Conservation (phyloP, 2,888 invertebrate species). For the Synergus laeviventris region DNA sequence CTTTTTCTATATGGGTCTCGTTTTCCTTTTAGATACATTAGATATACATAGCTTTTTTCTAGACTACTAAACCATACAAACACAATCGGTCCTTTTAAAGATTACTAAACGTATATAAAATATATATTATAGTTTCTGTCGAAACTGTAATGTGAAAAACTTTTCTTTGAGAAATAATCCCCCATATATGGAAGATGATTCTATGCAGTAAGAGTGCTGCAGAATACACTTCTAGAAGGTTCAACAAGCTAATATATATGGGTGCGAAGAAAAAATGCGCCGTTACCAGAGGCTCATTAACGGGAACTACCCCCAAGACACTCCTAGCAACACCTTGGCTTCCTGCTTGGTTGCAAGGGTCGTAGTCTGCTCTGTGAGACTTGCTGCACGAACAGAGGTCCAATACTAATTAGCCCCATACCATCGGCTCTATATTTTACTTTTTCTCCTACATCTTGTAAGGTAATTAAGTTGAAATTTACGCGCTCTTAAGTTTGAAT, state of each 20-base stretch:
- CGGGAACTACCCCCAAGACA: constrained; percentile 69
- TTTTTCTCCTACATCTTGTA: background rate
- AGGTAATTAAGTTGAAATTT: background rate
- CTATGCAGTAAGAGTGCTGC: constrained; percentile 40
- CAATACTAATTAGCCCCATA: constrained; percentile 32
- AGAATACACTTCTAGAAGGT: constrained; percentile 30
- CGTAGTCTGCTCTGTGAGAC: background rate
- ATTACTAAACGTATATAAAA: too few species aligned
- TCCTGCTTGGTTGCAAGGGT: constrained; percentile 36
- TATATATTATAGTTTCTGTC: too few species aligned
- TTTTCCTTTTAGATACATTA: too few species aligned
- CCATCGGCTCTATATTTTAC: background rate
- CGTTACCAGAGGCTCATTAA: constrained; percentile 73
- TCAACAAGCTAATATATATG: constrained; percentile 59
- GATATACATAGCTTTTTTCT: too few species aligned
- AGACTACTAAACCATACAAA: too few species aligned
- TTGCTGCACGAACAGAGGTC: background rate
- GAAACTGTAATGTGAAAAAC: too few species aligned
- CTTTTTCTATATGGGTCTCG: too few species aligned
- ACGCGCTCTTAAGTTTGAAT: background rate
- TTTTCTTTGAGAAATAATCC: too few species aligned
- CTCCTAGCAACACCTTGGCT: constrained; percentile 64
- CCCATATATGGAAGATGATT: constrained; percentile 52
- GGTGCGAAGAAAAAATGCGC: constrained; percentile 65
- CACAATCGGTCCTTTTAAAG: too few species aligned